Evolutionary conservation across 2,113 vertebrate species (phyloP), one percentile per base, ranked within the genome.

Genomic region (Vidua chalybeata): DNA sequence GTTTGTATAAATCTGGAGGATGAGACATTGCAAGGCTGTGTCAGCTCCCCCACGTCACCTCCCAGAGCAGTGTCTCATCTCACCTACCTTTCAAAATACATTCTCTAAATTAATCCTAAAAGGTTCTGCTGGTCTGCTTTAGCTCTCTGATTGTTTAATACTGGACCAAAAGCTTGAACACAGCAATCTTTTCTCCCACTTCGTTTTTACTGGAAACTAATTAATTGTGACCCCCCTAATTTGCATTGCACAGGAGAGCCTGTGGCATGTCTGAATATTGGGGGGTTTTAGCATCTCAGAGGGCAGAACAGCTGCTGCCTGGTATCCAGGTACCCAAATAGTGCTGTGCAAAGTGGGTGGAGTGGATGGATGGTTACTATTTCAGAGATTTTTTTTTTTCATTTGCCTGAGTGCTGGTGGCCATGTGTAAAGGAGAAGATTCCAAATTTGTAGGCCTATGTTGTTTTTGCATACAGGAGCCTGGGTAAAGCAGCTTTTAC

Each of bases 1-100:
- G 8, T 75, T 95, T 9, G 3, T 82, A 68, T 72, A 46, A 92
- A 72, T 92, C 66, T 92, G 88, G 85, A 75, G 92, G 89, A 76
- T 64, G 90, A 94, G 88, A 81, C 83, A 72, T 64, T 0, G 0
- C 37, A 49, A 37, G 61, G 83, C 73, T 87, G 61, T 5, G 8
- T 75, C 37, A 30, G 54, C 68, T 90, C 85, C 80, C 52, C 52
- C 64, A n/a, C 1, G 0, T 22, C 79, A 45, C 76, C 82, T 80
- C 85, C 58, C 9, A 58, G 75, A 68, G 15, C 37, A 24, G 52
- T 9, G 16, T n/a, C 68, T 95, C 79, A 30, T 39, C 77, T 76
- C 74, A 76, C 16, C 41, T 33, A 37, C 6, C 11, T 55, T 67
- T 58, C 74, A 28, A 72, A 88, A 41, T 11, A 14, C 1, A 4